These are phyloP conservation scores for Prionchulus punctatus DNA, from an alignment of 2,888 invertebrate species.

Conservation along the genomic window DNA sequence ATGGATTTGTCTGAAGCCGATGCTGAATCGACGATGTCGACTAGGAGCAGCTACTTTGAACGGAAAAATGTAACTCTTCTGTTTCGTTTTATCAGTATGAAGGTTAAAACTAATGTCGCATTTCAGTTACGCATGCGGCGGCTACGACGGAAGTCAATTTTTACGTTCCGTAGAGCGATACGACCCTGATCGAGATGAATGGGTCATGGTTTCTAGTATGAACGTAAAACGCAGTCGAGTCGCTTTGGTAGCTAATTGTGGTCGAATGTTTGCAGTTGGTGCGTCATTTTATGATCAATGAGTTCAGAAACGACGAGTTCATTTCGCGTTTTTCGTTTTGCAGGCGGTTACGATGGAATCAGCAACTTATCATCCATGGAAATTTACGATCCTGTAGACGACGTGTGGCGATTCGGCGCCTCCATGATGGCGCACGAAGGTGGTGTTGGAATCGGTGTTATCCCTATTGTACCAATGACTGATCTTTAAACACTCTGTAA, in stretches of 20 bases:
- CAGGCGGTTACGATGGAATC: slow-evolving; percentile 62
- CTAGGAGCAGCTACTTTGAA: slow-evolving; percentile 63
- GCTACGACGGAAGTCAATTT: slow-evolving; percentile 68
- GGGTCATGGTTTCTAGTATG: slow-evolving; percentile 62
- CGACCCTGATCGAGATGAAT: slow-evolving; percentile 36
- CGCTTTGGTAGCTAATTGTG: slow-evolving; percentile 63
- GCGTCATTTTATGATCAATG: background rate
- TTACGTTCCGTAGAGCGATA: slow-evolving; percentile 54
- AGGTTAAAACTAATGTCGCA: too few relatives aligned
- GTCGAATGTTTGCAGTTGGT: slow-evolving; percentile 42
- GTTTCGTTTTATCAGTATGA: slow-evolving; percentile 1
- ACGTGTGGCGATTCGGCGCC: slow-evolving; percentile 43
- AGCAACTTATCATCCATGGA: slow-evolving; percentile 65
- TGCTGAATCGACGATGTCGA: slow-evolving; percentile 63
- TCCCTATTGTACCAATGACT: slow-evolving; percentile 38
- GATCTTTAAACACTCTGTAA: background rate
- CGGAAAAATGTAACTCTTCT: slow-evolving; percentile 42
- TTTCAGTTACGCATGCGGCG: slow-evolving; percentile 18
- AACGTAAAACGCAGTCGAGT: slow-evolving; percentile 63
- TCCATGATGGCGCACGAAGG: slow-evolving; percentile 73
- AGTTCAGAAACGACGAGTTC: background rate
- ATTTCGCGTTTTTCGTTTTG: background rate
- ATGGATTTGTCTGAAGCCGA: slow-evolving; percentile 58
- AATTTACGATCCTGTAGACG: slow-evolving; percentile 52
- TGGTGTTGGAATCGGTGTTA: slow-evolving; percentile 71